Conservation (phyloP, 2,113 vertebrate species). For the Nycticorax nycticorax region DNA sequence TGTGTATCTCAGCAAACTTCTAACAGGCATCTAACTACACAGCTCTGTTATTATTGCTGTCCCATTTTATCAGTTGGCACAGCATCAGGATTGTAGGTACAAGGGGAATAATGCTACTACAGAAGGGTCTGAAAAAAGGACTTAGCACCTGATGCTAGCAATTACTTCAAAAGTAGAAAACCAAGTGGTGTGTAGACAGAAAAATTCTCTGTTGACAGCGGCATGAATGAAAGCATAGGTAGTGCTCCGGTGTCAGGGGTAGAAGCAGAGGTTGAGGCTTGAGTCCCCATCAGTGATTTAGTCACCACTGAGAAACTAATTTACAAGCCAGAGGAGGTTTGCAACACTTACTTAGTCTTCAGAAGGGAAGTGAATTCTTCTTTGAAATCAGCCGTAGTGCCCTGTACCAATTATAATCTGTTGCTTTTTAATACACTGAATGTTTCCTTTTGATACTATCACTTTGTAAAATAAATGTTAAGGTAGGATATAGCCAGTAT, state of each 20-base stretch:
- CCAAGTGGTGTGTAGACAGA: not conserved
- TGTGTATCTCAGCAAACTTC: not conserved
- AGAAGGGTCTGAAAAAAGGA: not conserved
- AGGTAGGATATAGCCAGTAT: not conserved
- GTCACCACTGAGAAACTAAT: not conserved
- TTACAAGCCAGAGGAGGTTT: not conserved
- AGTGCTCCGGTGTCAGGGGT: not conserved
- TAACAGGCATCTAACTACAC: not conserved
- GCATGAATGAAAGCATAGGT: not conserved
- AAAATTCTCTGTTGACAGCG: not conserved
- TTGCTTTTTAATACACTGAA: not conserved
- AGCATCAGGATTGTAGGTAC: not conserved
- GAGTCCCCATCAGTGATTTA: not conserved
- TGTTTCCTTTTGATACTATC: not conserved
- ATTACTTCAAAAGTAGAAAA: not conserved
- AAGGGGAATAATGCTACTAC: not conserved
- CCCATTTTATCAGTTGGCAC: not conserved
- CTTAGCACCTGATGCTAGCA: not conserved
- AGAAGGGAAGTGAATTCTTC: not conserved
- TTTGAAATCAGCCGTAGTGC: not conserved
- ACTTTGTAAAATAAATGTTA: not conserved
- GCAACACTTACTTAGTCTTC: not conserved
- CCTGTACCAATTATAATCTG: not conserved
- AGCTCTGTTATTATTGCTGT: not conserved
- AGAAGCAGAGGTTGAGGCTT: not conserved